Conservation (phyloP, 2,888 invertebrate species). For the Tridacna crocea region DNA sequence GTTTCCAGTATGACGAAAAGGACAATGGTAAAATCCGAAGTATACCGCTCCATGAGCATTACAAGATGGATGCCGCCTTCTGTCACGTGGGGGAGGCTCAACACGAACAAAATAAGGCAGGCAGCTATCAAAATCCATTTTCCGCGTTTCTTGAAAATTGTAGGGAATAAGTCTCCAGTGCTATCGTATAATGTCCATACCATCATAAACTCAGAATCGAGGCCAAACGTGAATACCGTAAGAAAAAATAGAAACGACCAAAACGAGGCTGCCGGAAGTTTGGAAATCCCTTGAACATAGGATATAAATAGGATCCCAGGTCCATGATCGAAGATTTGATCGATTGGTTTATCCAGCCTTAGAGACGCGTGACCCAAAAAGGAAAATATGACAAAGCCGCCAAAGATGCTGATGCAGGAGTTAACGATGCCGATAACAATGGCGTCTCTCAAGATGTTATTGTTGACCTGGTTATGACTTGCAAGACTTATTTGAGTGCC, state of each 20-base stretch:
- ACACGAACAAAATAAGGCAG: constrained; percentile 34
- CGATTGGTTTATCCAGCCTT: constrained; percentile 31
- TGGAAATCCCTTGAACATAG: constrained; percentile 42
- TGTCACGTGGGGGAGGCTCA: constrained; percentile 46
- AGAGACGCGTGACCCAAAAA: constrained; percentile 46
- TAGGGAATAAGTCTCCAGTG: constrained; percentile 31
- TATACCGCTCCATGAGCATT: constrained; percentile 73
- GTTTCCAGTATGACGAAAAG: constrained; percentile 89
- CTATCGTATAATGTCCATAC: constrained; percentile 26
- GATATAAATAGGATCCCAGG: constrained; percentile 55
- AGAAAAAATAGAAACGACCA: constrained; percentile 50
- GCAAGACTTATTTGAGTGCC: constrained; percentile 35
- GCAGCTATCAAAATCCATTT: constrained; percentile 9
- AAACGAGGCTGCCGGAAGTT: constrained; percentile 37
- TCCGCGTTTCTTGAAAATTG: constrained; percentile 8
- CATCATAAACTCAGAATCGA: constrained; percentile 42
- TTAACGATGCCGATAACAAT: constrained; percentile 32
- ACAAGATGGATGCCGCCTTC: constrained; percentile 73
- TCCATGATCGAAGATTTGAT: constrained; percentile 39
- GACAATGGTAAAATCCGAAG: constrained; percentile 82
- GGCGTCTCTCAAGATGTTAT: constrained; percentile 41
- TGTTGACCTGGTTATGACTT: constrained; percentile 40
- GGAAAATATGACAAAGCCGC: constrained; percentile 41
- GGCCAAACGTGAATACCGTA: constrained; percentile 45
- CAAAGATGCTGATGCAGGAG: constrained; percentile 37